phyloP scores from a whole-genome alignment of 1,140 invertebrate genomes.

The Phenacoccus solenopsis region DNA sequence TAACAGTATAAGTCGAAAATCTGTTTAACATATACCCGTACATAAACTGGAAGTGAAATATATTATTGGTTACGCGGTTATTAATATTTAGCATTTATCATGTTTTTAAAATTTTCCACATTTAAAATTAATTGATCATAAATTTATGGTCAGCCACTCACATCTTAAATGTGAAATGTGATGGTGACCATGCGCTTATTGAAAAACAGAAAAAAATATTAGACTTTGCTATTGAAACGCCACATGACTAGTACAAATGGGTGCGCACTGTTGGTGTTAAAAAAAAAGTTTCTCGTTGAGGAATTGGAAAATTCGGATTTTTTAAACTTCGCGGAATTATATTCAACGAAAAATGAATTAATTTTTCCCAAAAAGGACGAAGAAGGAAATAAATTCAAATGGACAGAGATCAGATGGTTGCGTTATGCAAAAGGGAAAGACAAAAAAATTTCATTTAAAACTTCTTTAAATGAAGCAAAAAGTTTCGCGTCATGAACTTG shows the following conservation, averaged over 20 bases:
- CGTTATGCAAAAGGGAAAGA: background rate
- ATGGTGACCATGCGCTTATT: conserved; percentile 24
- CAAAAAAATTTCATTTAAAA: conserved; percentile 17
- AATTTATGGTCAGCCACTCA: conserved; percentile 30
- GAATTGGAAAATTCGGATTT: conserved; percentile 7
- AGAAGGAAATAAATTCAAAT: conserved; percentile 7
- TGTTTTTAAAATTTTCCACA: background rate
- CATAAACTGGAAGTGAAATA: no score
- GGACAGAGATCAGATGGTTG: conserved; percentile 20
- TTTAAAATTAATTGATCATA: conserved; percentile 28
- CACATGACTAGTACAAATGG: conserved; percentile 1
- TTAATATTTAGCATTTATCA: no score
- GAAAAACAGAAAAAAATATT: conserved; percentile 21
- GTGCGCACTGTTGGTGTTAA: background rate
- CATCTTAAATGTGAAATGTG: conserved; percentile 28
- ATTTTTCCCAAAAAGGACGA: conserved; percentile 7
- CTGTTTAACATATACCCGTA: no score
- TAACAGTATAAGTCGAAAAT: no score
- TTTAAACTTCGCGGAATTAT: conserved; percentile 4
- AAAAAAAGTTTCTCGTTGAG: conserved; percentile 15
- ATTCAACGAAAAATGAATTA: background rate
- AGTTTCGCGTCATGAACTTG: background rate
- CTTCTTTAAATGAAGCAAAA: background rate
- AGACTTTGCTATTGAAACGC: background rate
- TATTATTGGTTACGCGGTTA: no score